These are phyloP conservation scores for Argynnis bischoffii DNA, from an alignment of 2,888 invertebrate species.

Conservation along the genomic window DNA sequence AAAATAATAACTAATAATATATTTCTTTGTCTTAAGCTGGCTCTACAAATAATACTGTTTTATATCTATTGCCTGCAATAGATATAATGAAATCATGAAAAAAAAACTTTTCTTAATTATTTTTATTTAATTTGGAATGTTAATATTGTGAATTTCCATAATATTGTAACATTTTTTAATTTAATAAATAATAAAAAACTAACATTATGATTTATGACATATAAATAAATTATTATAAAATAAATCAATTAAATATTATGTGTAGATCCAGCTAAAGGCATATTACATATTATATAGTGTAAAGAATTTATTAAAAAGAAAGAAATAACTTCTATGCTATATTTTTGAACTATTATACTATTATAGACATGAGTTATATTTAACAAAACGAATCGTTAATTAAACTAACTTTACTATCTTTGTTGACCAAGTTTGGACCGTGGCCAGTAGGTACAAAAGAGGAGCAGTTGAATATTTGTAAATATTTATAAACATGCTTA, in stretches of 20 bases:
- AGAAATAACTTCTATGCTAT: neutral
- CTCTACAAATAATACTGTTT: too few relatives aligned
- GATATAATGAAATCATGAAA: too few relatives aligned
- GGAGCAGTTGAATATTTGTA: conserved; percentile 9
- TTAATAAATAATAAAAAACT: neutral
- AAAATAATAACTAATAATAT: too few relatives aligned
- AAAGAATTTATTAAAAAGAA: conserved; percentile 1
- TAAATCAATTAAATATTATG: too few relatives aligned
- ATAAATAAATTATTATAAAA: too few relatives aligned
- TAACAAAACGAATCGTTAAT: conserved; percentile 5
- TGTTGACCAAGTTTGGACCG: conserved; percentile 7
- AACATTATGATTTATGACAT: too few relatives aligned
- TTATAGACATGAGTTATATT: conserved; percentile 5
- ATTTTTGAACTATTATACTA: conserved; percentile 10
- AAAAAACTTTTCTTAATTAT: too few relatives aligned
- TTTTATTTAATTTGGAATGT: too few relatives aligned
- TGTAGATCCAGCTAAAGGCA: conserved; percentile 1
- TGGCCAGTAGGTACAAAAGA: conserved; percentile 6
- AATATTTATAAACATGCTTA: neutral
- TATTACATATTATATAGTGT: conserved; percentile 1
- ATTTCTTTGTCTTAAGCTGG: too few relatives aligned
- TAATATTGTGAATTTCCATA: too few relatives aligned
- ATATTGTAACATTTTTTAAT: too few relatives aligned
- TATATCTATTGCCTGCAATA: too few relatives aligned
- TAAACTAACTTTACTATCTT: conserved; percentile 16